Base-by-base conservation (phyloP, 1,140 invertebrate species). In the Musca domestica region DNA sequence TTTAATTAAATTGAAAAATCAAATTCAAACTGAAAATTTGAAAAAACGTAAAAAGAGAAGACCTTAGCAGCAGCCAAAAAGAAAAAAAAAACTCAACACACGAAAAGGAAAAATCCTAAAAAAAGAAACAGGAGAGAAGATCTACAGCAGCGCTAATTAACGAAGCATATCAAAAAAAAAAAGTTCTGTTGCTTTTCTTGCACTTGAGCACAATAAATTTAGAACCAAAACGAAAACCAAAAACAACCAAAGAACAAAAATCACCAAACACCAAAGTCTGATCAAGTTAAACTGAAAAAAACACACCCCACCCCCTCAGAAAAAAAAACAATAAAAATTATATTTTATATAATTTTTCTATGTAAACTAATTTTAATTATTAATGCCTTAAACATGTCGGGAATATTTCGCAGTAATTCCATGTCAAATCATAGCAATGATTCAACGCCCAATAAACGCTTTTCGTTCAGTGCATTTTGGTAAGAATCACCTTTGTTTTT, bases 341-440 rank as follows among this genome's bases (percentile, higher is more conserved):
- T 25, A 48, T 17, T 22, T 23, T 15, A 7, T 10, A 41, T 19
- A 12, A 63, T 15, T 41, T 17, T 10, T 2, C 3, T 12, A 46
- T 4, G 9, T 17, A 27, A 61, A 34, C 5, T 51, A 51, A 5
- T 27, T 12, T 47, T 48, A 19, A 64, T 41, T 30, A 54, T 34
- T 54, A 34, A 68, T 41, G n/a, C 58, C 58, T n/a, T 49, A 68
- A 68, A 68, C 34, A 68, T 68, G 67, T 68, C 67, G 46, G 67
- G 67, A 25, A 68, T 68, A 68, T 68, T 68, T 49, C 67, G 67
- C 34, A 68, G 56, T 49, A 63, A 49, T 64, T 64, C 58, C 9
- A 51, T 58, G 10, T 52, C 61, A 27, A 64, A 68, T 48, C 58
- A 63, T 30, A 64, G 56, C 23, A 68, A 63, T 41, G 47, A 68